Conservation (phyloP, 2,113 vertebrate species). For the Colinus virginianus region DNA sequence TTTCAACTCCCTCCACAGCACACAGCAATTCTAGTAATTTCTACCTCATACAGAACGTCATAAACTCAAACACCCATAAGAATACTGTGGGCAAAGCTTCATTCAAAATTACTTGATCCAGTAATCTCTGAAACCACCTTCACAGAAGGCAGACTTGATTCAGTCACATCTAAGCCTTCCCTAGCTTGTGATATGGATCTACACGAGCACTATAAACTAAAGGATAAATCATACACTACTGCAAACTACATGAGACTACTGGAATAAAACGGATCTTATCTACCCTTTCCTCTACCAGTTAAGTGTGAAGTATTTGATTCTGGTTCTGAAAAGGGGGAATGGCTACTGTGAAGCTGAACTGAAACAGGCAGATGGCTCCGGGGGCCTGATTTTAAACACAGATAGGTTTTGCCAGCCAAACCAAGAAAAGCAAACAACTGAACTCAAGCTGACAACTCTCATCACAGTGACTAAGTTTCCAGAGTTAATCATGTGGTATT, state of each 20-base stretch:
- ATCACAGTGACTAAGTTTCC: constrained; percentile 1
- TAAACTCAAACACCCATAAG: neutral
- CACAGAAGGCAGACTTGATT: neutral
- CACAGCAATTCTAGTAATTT: neutral
- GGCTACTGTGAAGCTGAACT: neutral
- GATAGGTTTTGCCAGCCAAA: constrained; percentile 42
- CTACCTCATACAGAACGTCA: neutral
- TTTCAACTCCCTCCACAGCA: neutral
- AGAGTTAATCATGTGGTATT: constrained; percentile 31
- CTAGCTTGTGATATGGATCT: neutral
- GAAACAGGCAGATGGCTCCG: neutral
- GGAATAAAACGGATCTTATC: neutral
- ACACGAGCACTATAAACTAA: neutral
- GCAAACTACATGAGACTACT: neutral
- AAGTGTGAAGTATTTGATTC: neutral
- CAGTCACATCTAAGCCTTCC: neutral
- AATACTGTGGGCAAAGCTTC: neutral
- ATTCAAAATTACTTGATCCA: neutral
- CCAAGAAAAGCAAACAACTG: constrained; percentile 40
- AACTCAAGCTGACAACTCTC: constrained; percentile 41
- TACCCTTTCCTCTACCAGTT: neutral
- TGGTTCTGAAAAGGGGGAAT: neutral
- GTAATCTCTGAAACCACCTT: neutral
- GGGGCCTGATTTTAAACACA: constrained; percentile 27
- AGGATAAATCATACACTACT: neutral